Evolutionary conservation across 2,797 vertebrate species (phyloP).

Genomic region (Cygnus olor): DNA sequence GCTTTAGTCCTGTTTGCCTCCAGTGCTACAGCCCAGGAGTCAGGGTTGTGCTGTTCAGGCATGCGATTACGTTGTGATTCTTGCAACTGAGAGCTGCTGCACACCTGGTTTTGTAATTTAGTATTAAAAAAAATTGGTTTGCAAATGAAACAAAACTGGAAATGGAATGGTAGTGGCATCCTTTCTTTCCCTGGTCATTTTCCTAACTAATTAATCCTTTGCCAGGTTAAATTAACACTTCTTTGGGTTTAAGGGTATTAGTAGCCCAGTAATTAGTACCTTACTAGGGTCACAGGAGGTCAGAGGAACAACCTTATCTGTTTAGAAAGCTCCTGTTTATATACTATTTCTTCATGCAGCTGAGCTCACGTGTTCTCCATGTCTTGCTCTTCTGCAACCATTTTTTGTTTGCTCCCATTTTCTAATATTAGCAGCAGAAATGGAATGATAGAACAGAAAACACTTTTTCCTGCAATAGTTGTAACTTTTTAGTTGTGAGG

Average conservation of each 20-base stretch:
- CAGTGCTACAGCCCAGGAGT: neutral
- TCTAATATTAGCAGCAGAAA: no score
- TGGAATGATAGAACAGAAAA: neutral
- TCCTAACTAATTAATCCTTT: neutral
- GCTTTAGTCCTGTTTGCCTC: neutral
- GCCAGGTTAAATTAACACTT: neutral
- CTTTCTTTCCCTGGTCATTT: neutral
- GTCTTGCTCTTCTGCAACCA: neutral
- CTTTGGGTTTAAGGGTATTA: neutral
- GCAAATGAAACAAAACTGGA: neutral
- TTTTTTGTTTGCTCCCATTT: neutral
- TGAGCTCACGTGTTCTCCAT: neutral
- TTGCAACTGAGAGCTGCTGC: neutral
- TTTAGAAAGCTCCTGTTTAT: neutral
- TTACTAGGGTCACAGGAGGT: neutral
- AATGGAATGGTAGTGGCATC: neutral
- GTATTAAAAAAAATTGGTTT: neutral
- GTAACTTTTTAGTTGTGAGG: neutral
- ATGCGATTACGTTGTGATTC: neutral
- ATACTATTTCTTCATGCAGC: neutral
- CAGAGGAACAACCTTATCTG: neutral
- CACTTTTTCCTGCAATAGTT: neutral
- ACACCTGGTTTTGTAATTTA: neutral
- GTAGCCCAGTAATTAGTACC: neutral
- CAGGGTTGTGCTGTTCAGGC: neutral